A percentile compares a stretch with the other conserved stretches of the same genome.
phyloP scores from a whole-genome alignment of 2,113 vertebrate species.

The Thalassoma bifasciatum region DNA sequence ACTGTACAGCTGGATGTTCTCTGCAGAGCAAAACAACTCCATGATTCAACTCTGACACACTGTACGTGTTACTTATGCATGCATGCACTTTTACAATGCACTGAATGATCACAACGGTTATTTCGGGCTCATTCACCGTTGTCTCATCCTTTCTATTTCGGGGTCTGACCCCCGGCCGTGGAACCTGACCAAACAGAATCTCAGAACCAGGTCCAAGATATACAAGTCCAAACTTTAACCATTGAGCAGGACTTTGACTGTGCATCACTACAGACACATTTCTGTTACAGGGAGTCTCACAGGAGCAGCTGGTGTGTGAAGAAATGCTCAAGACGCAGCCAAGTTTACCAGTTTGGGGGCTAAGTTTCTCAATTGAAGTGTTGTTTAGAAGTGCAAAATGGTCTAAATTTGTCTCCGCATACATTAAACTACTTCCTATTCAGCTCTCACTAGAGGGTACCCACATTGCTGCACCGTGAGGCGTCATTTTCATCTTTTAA shows the following conservation, averaged over 20 bases:
- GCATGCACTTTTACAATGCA: constrained; percentile 23
- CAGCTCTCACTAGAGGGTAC: too few relatives aligned
- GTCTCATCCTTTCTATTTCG: neutral
- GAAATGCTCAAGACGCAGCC: constrained; percentile 1
- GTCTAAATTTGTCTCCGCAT: neutral
- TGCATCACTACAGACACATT: neutral
- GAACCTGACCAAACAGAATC: too few relatives aligned
- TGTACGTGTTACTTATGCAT: constrained; percentile 34
- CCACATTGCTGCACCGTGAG: neutral
- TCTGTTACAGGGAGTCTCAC: constrained; percentile 17
- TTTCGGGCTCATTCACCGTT: constrained; percentile 8
- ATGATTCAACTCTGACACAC: constrained; percentile 27
- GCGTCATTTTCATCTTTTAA: too few relatives aligned
- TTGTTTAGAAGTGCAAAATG: neutral
- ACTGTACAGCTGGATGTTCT: neutral
- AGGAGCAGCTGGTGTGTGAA: constrained; percentile 50
- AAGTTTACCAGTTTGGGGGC: neutral
- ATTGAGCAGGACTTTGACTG: neutral
- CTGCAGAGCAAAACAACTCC: constrained; percentile 6
- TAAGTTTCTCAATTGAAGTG: neutral
- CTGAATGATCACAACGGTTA: neutral
- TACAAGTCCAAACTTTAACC: neutral
- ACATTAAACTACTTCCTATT: neutral
- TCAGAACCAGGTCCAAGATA: neutral
- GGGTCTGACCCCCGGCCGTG: neutral